A percentile compares a stretch with the other conserved stretches of the same genome.
Evolutionary conservation across 2,888 invertebrate genomes (phyloP).

Genomic region (Lochmaea crataegi): DNA sequence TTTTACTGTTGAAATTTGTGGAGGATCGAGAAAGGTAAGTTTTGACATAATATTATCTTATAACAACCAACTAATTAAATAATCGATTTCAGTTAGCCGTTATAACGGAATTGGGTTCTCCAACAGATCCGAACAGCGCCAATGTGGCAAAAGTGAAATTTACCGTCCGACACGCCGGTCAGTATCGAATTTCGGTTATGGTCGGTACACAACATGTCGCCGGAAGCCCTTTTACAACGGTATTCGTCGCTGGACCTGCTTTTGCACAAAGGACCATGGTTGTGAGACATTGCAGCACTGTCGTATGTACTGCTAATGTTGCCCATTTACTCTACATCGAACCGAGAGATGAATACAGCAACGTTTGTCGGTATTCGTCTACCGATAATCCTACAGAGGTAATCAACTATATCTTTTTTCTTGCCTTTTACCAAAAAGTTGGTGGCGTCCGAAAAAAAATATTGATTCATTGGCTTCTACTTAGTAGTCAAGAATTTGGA

Average conservation of each 20-base stretch:
- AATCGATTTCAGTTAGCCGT: constrained; percentile 74
- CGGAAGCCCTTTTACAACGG: constrained; percentile 87
- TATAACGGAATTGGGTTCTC: constrained; percentile 88
- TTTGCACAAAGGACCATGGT: constrained; percentile 87
- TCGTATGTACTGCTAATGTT: constrained; percentile 83
- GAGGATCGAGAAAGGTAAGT: constrained; percentile 80
- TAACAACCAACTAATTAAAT: not conserved
- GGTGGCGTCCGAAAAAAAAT: no score
- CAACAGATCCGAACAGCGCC: constrained; percentile 84
- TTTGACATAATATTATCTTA: not conserved
- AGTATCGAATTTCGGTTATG: constrained; percentile 87
- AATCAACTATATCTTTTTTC: constrained; percentile 2
- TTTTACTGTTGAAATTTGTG: constrained; percentile 87
- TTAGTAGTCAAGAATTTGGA: no score
- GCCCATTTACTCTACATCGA: constrained; percentile 85
- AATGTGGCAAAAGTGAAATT: constrained; percentile 92
- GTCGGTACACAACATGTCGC: constrained; percentile 84
- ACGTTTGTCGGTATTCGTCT: constrained; percentile 76
- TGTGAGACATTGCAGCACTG: constrained; percentile 84
- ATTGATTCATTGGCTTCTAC: no score
- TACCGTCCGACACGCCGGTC: constrained; percentile 90
- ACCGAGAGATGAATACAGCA: constrained; percentile 92
- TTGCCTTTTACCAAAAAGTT: no score
- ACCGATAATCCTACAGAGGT: constrained; percentile 70
- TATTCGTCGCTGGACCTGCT: constrained; percentile 85